These are phyloP conservation scores for Trinorchestia longiramus DNA, from an alignment of 1,140 invertebrate species.

Conservation along the genomic window DNA sequence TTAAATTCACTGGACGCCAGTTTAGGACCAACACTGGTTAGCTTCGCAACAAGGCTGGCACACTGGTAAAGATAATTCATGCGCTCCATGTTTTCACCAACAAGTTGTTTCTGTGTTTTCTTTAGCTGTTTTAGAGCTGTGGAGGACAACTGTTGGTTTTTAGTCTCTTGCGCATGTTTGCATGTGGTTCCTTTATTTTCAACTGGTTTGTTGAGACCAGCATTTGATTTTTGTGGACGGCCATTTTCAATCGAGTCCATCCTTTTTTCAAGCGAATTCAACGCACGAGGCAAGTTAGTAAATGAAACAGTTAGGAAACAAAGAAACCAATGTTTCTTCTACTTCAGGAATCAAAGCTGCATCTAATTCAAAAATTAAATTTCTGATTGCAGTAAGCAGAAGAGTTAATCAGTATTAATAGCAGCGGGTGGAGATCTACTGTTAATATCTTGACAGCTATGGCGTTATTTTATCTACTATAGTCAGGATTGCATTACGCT, in stretches of 20 bases:
- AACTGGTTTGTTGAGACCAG: not conserved
- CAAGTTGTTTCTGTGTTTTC: conserved; percentile 56
- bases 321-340: too few species aligned
- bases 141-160: not conserved
- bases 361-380: not conserved
- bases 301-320: not conserved
- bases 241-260: not conserved
- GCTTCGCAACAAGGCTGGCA: not conserved
- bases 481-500: not conserved
- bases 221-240: not conserved
- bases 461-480: not conserved
- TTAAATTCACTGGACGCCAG: not conserved
- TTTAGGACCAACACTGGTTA: not conserved
- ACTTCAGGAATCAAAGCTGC: not conserved
- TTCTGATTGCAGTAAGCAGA: not conserved
- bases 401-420: not conserved
- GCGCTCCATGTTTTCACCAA: conserved; percentile 62
- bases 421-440: not conserved
- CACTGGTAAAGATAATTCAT: conserved; percentile 64
- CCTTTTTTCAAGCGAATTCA: not conserved
- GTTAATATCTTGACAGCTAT: not conserved
- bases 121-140: not conserved
- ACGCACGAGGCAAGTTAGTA: not conserved
- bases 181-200: not conserved
- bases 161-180: not conserved